Evolutionary conservation across 2,888 invertebrate genomes (phyloP), one percentile per base, ranked within the genome.

Genomic region (Metellina segmentata): DNA sequence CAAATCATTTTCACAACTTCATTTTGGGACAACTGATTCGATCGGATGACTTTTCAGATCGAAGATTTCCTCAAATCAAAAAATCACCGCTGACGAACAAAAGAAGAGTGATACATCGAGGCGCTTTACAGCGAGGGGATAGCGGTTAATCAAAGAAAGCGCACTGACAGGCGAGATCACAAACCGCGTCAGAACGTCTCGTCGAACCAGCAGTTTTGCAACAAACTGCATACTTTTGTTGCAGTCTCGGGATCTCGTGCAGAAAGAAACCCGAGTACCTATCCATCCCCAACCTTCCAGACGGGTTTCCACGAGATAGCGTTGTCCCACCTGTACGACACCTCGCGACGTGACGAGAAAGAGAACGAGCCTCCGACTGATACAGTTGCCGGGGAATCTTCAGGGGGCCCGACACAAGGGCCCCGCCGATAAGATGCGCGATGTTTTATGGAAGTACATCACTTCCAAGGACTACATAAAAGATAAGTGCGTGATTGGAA

Each of bases 381-480:
- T 34, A 34, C 34, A 34, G 34, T 34, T 34, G 34, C 34, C 34
- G 34, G 34, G 34, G 34, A 34, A 34, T 34, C 34, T 34, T 34
- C 34, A 34, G 16, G 61, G 16, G 61, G 61, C 61, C 61, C 61
- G 16, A 51, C 49, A 34, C 48, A 77, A 16, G 51, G 51, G 77
- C 34, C 4, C 48, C 11, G 70, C 9, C 49, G 49, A 52, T n/a
- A 48, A n/a, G 48, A 74, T n/a, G 48, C 7, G 77, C n/a, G n/a
- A 49, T 74, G 34, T 20, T 74, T 74, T 74, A 74, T 74, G 74
- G 74, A 20, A 74, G 20, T 19, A 74, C 74, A 20, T 34, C 34
- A 69, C 34, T 11, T 74, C 20, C 19, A 6, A 11, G 74, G 74
- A 34, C 34, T 19, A 74, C 74, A 74, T 74, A 19, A 74, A 20